Percentiles rank a stretch among this genome's conserved stretches.
Evolutionary conservation across 2,113 vertebrate species (phyloP).

Genomic region (rat (Rattus norvegicus)): DNA sequence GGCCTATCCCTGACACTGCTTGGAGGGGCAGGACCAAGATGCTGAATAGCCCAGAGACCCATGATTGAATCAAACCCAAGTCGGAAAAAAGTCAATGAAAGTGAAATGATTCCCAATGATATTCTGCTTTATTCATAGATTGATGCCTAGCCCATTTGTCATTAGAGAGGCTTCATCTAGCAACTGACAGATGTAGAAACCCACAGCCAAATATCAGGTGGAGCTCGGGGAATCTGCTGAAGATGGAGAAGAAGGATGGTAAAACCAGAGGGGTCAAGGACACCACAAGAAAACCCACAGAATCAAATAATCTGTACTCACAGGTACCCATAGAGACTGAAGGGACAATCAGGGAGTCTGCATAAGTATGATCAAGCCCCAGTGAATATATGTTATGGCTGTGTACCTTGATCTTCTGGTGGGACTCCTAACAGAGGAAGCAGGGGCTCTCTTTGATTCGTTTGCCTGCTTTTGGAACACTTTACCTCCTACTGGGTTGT

Average conservation of each 20-base stretch:
- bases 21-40: background rate
- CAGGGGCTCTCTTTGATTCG: background rate
- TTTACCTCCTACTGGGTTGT: background rate
- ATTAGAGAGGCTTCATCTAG: background rate
- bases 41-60: background rate
- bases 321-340: background rate
- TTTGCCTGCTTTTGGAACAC: background rate
- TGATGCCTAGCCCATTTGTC: background rate
- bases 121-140: background rate
- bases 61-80: background rate
- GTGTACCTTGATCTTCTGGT: background rate
- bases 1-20: background rate
- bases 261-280: background rate
- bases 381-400: background rate
- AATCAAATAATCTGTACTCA: background rate
- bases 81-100: background rate
- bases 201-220: background rate
- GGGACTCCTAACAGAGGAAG: background rate
- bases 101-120: background rate
- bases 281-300: background rate
- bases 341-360: background rate
- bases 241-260: background rate
- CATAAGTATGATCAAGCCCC: background rate
- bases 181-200: background rate
- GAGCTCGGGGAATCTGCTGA: background rate